Conservation (phyloP, 2,888 invertebrate genomes). For the Melieria omissa region DNA sequence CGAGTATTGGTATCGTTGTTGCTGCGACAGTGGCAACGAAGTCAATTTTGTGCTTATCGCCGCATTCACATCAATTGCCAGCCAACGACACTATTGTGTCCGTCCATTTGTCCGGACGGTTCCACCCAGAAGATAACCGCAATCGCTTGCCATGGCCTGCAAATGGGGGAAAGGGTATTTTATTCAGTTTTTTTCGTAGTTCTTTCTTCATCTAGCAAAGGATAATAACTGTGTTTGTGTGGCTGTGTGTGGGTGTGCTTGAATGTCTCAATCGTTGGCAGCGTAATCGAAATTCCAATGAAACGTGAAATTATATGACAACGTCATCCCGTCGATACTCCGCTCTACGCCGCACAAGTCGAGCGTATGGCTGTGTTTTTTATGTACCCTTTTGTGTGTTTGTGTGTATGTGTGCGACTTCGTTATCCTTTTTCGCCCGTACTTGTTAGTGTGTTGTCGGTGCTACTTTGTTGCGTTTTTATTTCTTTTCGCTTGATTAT, state of each 20-base stretch:
- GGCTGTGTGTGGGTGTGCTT: constrained; percentile 30
- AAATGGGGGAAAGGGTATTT: constrained; percentile 21
- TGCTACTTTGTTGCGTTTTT: too few species aligned
- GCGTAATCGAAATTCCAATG: constrained; percentile 61
- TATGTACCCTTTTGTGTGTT: constrained; percentile 11
- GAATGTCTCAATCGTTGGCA: constrained; percentile 54
- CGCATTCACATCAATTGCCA: constrained; percentile 48
- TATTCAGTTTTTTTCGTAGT: constrained; percentile 1
- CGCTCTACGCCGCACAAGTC: not conserved
- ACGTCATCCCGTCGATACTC: constrained; percentile 23
- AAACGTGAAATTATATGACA: constrained; percentile 60
- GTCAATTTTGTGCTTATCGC: constrained; percentile 49
- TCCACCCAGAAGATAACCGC: constrained; percentile 31
- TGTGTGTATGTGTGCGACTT: not conserved
- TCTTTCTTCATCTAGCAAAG: constrained; percentile 9
- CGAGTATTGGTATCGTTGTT: too few species aligned
- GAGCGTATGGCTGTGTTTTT: constrained; percentile 9
- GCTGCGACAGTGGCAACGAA: not conserved
- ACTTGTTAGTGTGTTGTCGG: too few species aligned
- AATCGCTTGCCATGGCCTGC: constrained; percentile 15
- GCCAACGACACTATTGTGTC: not conserved
- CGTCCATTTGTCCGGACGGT: constrained; percentile 19
- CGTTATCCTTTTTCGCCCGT: not conserved
- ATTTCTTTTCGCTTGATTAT: too few species aligned
- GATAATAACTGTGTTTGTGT: constrained; percentile 41